Base-by-base conservation (phyloP, 2,113 vertebrate species). In the Addax nasomaculatus region DNA sequence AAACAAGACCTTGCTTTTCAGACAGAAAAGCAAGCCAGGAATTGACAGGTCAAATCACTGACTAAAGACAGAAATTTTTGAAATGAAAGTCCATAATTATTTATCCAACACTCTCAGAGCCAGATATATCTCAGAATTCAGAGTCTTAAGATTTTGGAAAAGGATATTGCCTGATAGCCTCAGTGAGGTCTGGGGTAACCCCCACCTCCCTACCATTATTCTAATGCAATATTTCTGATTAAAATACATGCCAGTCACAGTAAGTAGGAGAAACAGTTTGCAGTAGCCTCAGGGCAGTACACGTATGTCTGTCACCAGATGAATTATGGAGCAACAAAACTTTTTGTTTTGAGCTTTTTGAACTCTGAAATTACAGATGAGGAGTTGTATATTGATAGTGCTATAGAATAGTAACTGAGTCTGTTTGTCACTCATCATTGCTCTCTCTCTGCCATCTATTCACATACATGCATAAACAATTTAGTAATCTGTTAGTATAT, bases 231-330 rank as follows among this genome's bases (percentile, higher is more conserved):
- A 39, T 47, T 70, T 70, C 57, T 96, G 30, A n/a, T 7, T n/a
- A 25, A 92, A 95, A 62, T 30, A 17, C 7, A 21, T 30, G 13
- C 36, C 49, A 47, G 45, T 79, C 86, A 62, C 23, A 30, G 15
- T 10, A 15, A 49, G 4, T 6, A 78, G 64, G 39, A 51, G 2
- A 53, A 36, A 51, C 14, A 51, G 16, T 55, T 6, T 7, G 3
- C 3, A 33, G 16, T 7, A 19, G 10, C 11, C 23, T 79, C 5
- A 13, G 16, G 29, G 3, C 1, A n/a, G 21, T 7, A 5, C 36
- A 39, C 3, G 0, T 43, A 70, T 89, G 27, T 49, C 49, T 83
- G 43, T 55, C 43, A 58, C 16, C 29, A 4, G 36, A 60, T 27
- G 78, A 85, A 90, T 70, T 21, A 7, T 5, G 29, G 33, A 62